Percentiles rank a stretch among this genome's conserved stretches.
These are phyloP conservation scores for Cataglyphis livida DNA, from an alignment of 2,888 invertebrate species.

Conservation along the genomic window DNA sequence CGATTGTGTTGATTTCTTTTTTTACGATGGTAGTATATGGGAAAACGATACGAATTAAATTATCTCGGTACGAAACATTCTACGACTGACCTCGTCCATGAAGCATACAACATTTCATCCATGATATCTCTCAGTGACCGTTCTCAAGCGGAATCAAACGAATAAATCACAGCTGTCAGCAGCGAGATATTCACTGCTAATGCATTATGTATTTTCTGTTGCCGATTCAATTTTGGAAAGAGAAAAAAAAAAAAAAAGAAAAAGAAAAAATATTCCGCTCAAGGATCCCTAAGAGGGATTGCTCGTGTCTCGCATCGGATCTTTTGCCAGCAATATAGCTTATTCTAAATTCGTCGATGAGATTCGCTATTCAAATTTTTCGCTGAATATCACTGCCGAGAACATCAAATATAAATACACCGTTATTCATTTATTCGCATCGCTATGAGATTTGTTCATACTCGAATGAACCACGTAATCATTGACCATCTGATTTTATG, in stretches of 20 bases:
- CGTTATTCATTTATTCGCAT: background rate
- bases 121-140: constrained; percentile 32
- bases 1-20: background rate
- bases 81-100: background rate
- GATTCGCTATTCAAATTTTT: constrained; percentile 67
- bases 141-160: constrained; percentile 39
- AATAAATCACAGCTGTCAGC: constrained; percentile 53
- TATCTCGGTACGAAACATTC: background rate
- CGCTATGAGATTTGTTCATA: background rate
- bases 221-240: constrained; percentile 66
- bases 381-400: constrained; percentile 3
- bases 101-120: constrained; percentile 11
- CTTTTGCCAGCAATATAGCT: constrained; percentile 54
- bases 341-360: constrained; percentile 59
- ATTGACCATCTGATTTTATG: constrained; percentile 5
- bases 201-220: constrained; percentile 68
- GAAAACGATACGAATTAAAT: constrained; percentile 3
- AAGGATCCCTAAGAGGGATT: constrained; percentile 54
- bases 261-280: constrained; percentile 56
- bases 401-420: constrained; percentile 46
- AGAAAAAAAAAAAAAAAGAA: constrained; percentile 56
- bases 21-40: constrained; percentile 2
- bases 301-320: constrained; percentile 45
- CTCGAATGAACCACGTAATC: constrained; percentile 1
- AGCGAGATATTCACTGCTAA: constrained; percentile 63